A percentile compares a stretch with the other conserved stretches of the same genome.
Conservation (phyloP, 2,797 vertebrate species). For the Pelochelys cantorii region DNA sequence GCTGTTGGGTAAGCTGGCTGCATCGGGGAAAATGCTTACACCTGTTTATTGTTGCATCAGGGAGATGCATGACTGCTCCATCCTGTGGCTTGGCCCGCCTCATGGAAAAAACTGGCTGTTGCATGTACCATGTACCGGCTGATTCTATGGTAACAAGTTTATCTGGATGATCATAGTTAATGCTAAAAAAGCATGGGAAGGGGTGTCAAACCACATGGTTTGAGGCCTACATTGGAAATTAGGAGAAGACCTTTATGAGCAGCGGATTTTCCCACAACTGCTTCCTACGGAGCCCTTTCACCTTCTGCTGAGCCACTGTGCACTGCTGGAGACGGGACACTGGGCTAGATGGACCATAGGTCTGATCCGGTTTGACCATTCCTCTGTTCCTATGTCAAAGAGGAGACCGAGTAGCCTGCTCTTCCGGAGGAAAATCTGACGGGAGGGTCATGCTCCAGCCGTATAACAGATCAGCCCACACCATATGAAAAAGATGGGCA, state of each 20-base stretch:
- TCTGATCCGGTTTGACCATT: background rate
- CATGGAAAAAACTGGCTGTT: accelerated
- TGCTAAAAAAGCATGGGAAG: background rate
- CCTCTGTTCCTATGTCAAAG: accelerated
- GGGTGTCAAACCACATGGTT: background rate
- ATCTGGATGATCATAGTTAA: background rate
- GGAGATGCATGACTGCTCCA: conserved; percentile 21
- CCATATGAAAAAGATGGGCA: background rate
- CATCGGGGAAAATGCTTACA: background rate
- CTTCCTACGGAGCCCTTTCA: background rate
- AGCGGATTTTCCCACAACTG: background rate
- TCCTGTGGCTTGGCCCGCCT: conserved; percentile 51
- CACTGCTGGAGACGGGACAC: accelerated
- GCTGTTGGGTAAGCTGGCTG: background rate
- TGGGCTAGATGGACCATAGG: accelerated
- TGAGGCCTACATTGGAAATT: background rate
- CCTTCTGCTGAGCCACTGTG: background rate
- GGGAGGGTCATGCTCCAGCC: background rate
- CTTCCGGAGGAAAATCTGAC: background rate
- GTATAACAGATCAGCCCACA: background rate
- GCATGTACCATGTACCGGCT: background rate
- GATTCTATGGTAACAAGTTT: accelerated
- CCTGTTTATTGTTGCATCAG: background rate
- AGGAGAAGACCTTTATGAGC: background rate
- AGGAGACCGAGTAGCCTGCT: accelerated